phyloP scores from a whole-genome alignment of 2,113 vertebrate species.

The Sylvicapra grimmia region DNA sequence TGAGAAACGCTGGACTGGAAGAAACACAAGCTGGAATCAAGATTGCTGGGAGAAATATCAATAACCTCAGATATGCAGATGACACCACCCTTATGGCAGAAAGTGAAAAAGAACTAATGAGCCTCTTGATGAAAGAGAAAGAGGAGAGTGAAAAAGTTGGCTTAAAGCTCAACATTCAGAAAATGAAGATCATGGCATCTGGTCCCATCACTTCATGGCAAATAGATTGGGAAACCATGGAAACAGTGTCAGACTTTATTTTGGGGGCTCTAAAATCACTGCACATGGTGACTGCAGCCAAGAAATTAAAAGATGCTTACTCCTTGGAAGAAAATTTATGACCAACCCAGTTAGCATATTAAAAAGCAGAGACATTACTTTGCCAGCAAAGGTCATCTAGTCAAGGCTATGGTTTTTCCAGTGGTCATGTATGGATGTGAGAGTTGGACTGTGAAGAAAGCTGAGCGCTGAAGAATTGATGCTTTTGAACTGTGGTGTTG shows the following conservation, averaged over 20 bases:
- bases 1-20: accelerated
- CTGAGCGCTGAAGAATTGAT: not conserved
- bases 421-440: not conserved
- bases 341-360: not conserved
- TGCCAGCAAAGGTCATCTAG: not conserved
- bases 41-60: not conserved
- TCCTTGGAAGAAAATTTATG: not conserved
- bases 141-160: not conserved
- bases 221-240: not conserved
- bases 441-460: not conserved
- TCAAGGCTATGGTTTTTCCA: not conserved
- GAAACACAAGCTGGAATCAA: not conserved
- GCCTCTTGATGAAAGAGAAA: too few relatives aligned
- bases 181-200: not conserved
- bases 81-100: not conserved
- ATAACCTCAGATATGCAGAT: not conserved
- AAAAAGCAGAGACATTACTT: not conserved
- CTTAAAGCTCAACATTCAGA: not conserved
- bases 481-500: not conserved
- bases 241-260: not conserved
- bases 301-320: not conserved
- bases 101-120: not conserved
- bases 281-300: not conserved
- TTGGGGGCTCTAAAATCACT: not conserved
- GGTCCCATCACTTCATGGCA: not conserved